A percentile compares a stretch with the other conserved stretches of the same genome.
Evolutionary conservation across 2,113 vertebrate species (phyloP).

Genomic region (Embiotoca jacksoni): DNA sequence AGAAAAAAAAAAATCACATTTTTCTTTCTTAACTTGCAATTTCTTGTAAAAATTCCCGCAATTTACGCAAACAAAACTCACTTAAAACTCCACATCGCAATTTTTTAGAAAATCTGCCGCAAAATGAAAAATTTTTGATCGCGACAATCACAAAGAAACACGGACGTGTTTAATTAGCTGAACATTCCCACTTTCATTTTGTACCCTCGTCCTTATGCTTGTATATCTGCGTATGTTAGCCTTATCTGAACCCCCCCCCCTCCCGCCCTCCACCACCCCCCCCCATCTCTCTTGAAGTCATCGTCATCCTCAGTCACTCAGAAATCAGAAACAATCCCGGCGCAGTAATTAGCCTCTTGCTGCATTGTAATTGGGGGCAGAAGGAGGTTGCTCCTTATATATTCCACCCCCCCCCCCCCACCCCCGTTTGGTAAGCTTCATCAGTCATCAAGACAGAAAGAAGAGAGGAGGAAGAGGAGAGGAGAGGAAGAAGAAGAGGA

Average conservation of each 20-base stretch:
- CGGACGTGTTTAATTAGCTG: background rate
- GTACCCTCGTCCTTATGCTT: background rate
- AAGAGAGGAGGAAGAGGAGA: no score
- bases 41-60: no score
- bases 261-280: no score
- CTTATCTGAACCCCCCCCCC: constrained; percentile 51
- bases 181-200: background rate
- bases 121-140: no score
- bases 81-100: no score
- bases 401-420: constrained; percentile 46
- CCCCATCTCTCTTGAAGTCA: constrained; percentile 37
- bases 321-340: constrained; percentile 80
- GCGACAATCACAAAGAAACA: no score
- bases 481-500: no score
- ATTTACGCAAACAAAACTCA: no score
- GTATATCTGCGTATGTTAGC: background rate
- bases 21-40: no score
- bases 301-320: constrained; percentile 63
- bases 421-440: constrained; percentile 77
- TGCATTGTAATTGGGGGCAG: constrained; percentile 85
- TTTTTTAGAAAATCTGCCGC: no score
- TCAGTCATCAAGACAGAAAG: constrained; percentile 52
- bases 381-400: constrained; percentile 78
- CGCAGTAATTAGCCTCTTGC: constrained; percentile 84
- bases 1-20: no score